Base-by-base conservation (phyloP, 2,113 vertebrate species). In the Ptilorrhoa leucosticta region DNA sequence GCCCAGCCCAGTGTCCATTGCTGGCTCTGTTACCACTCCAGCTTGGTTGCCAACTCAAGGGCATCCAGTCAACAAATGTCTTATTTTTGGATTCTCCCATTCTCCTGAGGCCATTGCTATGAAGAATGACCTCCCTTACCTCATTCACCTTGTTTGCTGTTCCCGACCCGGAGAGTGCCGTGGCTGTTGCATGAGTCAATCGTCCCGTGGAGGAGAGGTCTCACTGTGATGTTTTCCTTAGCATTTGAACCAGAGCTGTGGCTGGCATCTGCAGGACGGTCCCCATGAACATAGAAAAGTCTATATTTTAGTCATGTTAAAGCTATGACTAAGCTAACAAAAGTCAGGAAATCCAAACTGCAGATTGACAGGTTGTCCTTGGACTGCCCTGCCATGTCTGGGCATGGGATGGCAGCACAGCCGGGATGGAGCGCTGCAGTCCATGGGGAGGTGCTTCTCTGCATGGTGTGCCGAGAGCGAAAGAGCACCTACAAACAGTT, bases 61-160 rank as follows among this genome's bases (percentile, higher is more conserved):
- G 94, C 97, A 94, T 94, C 87, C 88, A 94, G 95, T 97, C 97
- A 96, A 97, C 87, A 94, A 94, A 42, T 66, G 81, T 83, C 97
- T 98, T 98, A 97, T 97, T 98, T 98, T 98, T 98, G 97, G 97
- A 98, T 97, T 96, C 87, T 83, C 64, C 79, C 18, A 11, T 76
- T 87, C 97, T 97, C 89, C 90, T 56, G 96, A 93, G 96, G 71
- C 93, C 57, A 33, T 8, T 91, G 88, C 85, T 89, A 42, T 54
- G 80, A 93, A 94, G 93, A 97, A 83, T 77, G 96, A 93, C 35
- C 68, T 89, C 85, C 47, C 92, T 94, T 97, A 94, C 96, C 96
- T 98, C 95, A 97, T 97, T 98, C 97, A 97, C 97, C 97, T 96
- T 98, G 95, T 96, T 97, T 97, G 94, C 92, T 96, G 88, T 95